These are phyloP conservation scores for Heliconius sara DNA, from an alignment of 2,888 invertebrate species.

Conservation along the genomic window DNA sequence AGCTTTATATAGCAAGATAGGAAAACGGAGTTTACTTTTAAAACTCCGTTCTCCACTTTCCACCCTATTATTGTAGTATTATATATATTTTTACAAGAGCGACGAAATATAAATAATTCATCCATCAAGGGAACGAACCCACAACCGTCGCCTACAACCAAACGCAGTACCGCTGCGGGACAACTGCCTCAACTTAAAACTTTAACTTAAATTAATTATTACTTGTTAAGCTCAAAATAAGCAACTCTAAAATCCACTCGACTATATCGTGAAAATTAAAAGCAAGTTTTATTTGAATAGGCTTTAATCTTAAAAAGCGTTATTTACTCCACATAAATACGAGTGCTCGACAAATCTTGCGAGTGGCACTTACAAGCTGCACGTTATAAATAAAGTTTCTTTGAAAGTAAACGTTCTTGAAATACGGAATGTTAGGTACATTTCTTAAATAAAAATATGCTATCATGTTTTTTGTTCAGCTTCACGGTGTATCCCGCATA, in stretches of 20 bases:
- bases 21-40: neutral
- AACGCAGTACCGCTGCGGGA: neutral
- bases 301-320: conserved; percentile 18
- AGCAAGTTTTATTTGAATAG: conserved; percentile 24
- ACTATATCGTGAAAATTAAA: conserved; percentile 7
- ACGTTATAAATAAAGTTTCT: conserved; percentile 24
- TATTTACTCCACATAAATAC: conserved; percentile 25
- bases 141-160: neutral
- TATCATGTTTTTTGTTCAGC: neutral
- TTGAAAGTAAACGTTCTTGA: conserved; percentile 24
- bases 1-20: neutral
- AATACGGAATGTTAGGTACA: conserved; percentile 5
- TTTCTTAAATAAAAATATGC: neutral
- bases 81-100: no score
- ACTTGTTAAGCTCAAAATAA: neutral
- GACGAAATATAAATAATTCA: no score
- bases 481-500: neutral
- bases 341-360: conserved; percentile 25
- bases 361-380: conserved; percentile 25
- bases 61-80: neutral
- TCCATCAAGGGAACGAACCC: neutral
- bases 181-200: neutral
- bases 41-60: neutral
- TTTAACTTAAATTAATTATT: neutral
- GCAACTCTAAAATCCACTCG: conserved; percentile 14